Evolutionary conservation across 2,888 invertebrate species (phyloP).

Genomic region (Cerastis leucographa): DNA sequence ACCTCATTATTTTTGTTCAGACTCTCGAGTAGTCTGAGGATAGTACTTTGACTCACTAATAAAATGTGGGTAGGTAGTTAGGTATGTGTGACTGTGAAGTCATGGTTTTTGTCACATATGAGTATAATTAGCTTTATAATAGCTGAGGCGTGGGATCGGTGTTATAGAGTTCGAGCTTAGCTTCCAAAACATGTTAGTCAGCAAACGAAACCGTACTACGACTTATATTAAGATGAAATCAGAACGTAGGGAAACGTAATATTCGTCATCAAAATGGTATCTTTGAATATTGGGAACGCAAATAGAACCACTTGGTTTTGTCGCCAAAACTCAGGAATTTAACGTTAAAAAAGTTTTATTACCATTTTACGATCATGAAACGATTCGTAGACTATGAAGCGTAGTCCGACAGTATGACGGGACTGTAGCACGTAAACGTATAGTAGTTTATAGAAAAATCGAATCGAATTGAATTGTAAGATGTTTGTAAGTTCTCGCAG

Average conservation of each 20-base stretch:
- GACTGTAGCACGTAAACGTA: conserved; percentile 8
- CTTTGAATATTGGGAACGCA: conserved; percentile 37
- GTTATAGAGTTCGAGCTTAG: conserved; percentile 33
- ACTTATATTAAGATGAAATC: conserved; percentile 41
- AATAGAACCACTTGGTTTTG: conserved; percentile 44
- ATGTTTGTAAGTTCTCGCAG: conserved; percentile 27
- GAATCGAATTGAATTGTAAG: conserved; percentile 11
- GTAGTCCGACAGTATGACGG: neutral
- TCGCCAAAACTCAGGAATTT: conserved; percentile 46
- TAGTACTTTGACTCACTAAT: conserved; percentile 50
- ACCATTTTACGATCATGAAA: neutral
- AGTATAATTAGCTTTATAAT: conserved; percentile 38
- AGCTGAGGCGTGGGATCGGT: conserved; percentile 45
- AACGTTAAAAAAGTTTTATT: conserved; percentile 28
- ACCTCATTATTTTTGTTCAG: conserved; percentile 37
- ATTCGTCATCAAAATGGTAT: conserved; percentile 59
- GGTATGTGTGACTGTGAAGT: conserved; percentile 34
- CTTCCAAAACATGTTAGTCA: conserved; percentile 62
- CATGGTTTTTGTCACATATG: conserved; percentile 47
- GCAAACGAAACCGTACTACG: conserved; percentile 54
- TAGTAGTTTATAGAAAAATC: conserved; percentile 15
- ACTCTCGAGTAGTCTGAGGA: conserved; percentile 16
- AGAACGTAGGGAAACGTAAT: conserved; percentile 22
- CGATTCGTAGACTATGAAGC: conserved; percentile 2
- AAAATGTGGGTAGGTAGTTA: conserved; percentile 36